Conservation (phyloP, 2,888 invertebrate genomes). For the Leptinotarsa peninsularis region DNA sequence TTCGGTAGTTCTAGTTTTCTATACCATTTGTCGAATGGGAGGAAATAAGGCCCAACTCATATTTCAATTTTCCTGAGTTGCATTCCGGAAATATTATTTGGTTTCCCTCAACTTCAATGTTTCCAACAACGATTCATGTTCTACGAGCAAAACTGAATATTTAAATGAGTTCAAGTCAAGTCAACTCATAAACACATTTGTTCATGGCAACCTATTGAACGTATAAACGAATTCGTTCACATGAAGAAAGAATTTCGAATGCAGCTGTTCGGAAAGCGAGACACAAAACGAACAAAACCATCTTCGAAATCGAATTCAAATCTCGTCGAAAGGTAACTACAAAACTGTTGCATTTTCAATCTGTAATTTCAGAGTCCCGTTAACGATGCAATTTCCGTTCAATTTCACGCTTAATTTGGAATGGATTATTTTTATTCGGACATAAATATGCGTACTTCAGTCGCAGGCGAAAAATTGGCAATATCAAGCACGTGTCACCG, state of each 20-base stretch:
- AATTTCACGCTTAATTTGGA: slow-evolving; percentile 38
- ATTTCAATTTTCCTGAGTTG: no score
- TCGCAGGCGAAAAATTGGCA: slow-evolving; percentile 29
- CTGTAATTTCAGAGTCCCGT: slow-evolving; percentile 28
- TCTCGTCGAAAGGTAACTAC: slow-evolving; percentile 29
- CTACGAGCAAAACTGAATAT: no score
- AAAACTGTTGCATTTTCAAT: slow-evolving; percentile 29
- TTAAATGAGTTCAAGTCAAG: background rate
- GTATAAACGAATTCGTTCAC: background rate
- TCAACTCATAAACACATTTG: background rate
- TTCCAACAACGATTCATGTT: no score
- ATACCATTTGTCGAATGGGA: no score
- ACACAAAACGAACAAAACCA: slow-evolving; percentile 13
- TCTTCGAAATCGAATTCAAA: slow-evolving; percentile 22
- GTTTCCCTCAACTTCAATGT: no score
- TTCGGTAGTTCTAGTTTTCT: no score
- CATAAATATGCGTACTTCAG: slow-evolving; percentile 28
- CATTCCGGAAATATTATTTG: no score
- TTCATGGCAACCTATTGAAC: background rate
- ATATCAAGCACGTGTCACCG: slow-evolving; percentile 36
- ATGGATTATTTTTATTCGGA: slow-evolving; percentile 38
- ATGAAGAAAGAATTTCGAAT: background rate
- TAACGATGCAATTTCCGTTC: slow-evolving; percentile 39
- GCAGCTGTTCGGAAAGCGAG: background rate
- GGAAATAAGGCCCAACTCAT: no score